Evolutionary conservation across 1,140 invertebrate species (phyloP), one percentile per base, ranked within the genome.

Genomic region (Triops cancriformis): DNA sequence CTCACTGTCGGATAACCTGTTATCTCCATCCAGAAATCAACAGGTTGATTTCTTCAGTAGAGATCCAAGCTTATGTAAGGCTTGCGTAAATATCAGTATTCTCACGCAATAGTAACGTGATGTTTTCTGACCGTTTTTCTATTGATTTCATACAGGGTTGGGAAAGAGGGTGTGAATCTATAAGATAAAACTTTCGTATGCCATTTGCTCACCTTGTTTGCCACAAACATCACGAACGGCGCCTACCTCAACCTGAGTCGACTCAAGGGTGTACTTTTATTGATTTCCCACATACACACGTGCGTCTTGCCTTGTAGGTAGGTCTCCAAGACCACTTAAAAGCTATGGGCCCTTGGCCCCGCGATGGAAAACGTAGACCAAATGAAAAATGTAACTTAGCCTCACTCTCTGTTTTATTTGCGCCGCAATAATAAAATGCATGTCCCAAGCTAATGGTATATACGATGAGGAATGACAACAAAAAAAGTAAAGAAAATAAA

Each of bases 211-310:
- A 64, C n/a, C 3, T 6, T 64, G 51, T 64, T 64, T 23, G 51
- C 51, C 23, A 64, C 14, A 23, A 23, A 18, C 51, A 9, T 64
- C n/a, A 64, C 51, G 51, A 18, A 64, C 7, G 51, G 51, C 51
- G 51, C 51, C 51, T 64, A 64, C 51, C 51, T 64, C 51, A 64
- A 64, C 51, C 51, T 23, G 51, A 64, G 51, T 64, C 51, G 51
- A 64, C 51, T 64, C 51, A 23, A 64, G 51, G 51, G 23, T 18
- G n/a, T 64, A 64, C 51, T 64, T 64, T 64, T 64, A 64, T 64
- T 64, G 51, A 64, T 64, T 23, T 64, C 51, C 51, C 14, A 23
- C 51, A 18, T 64, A 64, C 18, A 18, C 43, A 12, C 11, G 14
- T 11, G 51, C 51, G 23, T 64, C 10, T 23, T 23, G 51, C 51